Base-by-base conservation (phyloP, 2,888 invertebrate genomes). In the Limnephilus lunatus region DNA sequence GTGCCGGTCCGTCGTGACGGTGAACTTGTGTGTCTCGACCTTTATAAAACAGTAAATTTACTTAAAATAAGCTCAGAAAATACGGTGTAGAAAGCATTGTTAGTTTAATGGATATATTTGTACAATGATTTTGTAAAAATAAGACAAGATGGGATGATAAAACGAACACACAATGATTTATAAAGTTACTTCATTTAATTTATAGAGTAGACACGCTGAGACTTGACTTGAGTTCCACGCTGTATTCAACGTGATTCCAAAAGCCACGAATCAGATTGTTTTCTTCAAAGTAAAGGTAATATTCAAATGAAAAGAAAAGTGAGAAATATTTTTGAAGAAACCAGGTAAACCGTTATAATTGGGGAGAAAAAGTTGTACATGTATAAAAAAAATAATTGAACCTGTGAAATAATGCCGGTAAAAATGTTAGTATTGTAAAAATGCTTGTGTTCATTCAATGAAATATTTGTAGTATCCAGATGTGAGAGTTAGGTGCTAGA, bases 1-100 rank as follows among this genome's bases (percentile, higher is more conserved):
- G 96, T 90, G 96, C 95, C 92, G 97, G 96, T 53, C 95, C 95
- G 85, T 95, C 95, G 91, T 95, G 95, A 90, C 94, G 92, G 83
- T 93, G 94, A 90, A 94, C 93, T 9, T 91, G 35, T 31, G 94
- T 92, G 91, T 94, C 94, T 88, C 93, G 91, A 92, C 95, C 95
- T 91, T 87, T 25, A 48, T 39, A 48, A 44, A 39, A 90, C 25
- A 68, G 68, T 25, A 68, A 7, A 68, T 68, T 68, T 68, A 68
- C 68, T 68, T 68, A 25, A n/a, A 68, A 68, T n/a, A 68, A n/a
- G n/a, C 68, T 25, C 68, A 25, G 9, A 4, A 68, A 68, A n/a
- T n/a, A n/a, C n/a, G 7, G 25, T 9, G n/a, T 53, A 68, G n/a
- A 68, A 68, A 85, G 85, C 39, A 25, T 85, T 39, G 39, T 39